Evolutionary conservation across 2,797 vertebrate genomes (phyloP), one percentile per base, ranked within the genome.

Genomic region (Intellagama lesueurii): DNA sequence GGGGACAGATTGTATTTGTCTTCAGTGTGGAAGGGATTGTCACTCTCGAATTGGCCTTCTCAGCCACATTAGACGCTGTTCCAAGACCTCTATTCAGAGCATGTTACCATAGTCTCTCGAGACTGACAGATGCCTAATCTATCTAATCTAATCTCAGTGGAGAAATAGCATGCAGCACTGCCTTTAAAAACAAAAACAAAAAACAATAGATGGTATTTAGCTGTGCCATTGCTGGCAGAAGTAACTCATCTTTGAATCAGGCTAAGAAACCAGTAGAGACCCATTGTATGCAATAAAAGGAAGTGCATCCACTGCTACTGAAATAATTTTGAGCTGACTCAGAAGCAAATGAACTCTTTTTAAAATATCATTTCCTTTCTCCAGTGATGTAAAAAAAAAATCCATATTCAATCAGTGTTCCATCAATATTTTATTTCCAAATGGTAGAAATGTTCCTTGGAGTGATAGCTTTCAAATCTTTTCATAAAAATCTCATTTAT

Each of bases 401-500:
- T 85, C 35, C 87, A 44, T 9, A 40, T 88, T 90, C 87, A 88
- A 47, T 85, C 83, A 81, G 49, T 1, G 7, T 76, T 88, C 40
- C 56, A 79, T 89, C 76, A 88, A 72, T 44, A 70, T 91, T 92
- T 93, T 86, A 88, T 80, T 52, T 52, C 11, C 19, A 90, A 93
- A 0, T 19, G 80, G 24, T 78, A 19, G 40, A 35, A 0, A n/a
- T 80, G 80, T 92, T 93, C 66, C 52, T 79, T 87, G 66, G 91
- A 84, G 32, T 91, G 78, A 69, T 73, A 7, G 1, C 87, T 93
- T 88, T 88, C 32, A 1, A 44, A 47, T 80, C 44, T 89, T 81
- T 32, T 52, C 88, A 89, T 83, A 87, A 87, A 93, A 90, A 91
- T 47, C 9, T 87, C 69, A 83, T 81, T 92, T 93, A 92, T 88